Percentiles rank a stretch among this genome's conserved stretches.
Evolutionary conservation across 2,888 invertebrate species (phyloP).

Genomic region (Lasioglossum malachurum): DNA sequence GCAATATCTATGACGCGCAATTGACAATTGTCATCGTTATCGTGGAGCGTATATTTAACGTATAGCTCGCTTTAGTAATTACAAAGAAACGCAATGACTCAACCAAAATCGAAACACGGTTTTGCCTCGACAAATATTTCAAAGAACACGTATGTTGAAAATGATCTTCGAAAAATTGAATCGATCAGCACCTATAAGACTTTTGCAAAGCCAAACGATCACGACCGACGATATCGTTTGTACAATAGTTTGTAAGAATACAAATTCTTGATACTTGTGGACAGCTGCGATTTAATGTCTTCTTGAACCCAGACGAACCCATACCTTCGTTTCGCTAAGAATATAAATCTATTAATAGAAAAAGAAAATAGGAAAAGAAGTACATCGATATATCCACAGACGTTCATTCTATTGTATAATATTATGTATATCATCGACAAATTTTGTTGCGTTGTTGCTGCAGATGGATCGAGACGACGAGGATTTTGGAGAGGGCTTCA

Average conservation of each 20-base stretch:
- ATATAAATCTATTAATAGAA: background rate
- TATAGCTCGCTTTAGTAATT: background rate
- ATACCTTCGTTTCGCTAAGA: background rate
- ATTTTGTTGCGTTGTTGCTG: background rate
- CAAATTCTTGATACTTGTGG: background rate
- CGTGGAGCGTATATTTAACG: constrained; percentile 10
- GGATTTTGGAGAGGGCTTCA: constrained; percentile 86
- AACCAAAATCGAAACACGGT: background rate
- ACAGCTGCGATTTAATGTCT: background rate
- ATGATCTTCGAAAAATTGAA: too few relatives aligned
- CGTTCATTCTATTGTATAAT: background rate
- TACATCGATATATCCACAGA: background rate
- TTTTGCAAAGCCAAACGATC: background rate
- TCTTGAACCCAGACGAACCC: background rate
- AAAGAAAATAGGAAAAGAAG: background rate
- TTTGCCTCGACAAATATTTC: background rate
- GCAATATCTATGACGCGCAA: constrained; percentile 67
- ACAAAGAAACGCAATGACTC: background rate
- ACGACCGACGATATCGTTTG: background rate
- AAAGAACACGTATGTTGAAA: background rate
- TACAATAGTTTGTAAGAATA: background rate
- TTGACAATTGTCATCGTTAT: constrained; percentile 52
- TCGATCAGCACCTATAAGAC: background rate
- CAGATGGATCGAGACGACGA: constrained; percentile 83
- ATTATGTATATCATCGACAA: background rate